These are phyloP conservation scores for Erinaceus europaeus DNA, from an alignment of 2,113 vertebrate species.

Conservation along the genomic window DNA sequence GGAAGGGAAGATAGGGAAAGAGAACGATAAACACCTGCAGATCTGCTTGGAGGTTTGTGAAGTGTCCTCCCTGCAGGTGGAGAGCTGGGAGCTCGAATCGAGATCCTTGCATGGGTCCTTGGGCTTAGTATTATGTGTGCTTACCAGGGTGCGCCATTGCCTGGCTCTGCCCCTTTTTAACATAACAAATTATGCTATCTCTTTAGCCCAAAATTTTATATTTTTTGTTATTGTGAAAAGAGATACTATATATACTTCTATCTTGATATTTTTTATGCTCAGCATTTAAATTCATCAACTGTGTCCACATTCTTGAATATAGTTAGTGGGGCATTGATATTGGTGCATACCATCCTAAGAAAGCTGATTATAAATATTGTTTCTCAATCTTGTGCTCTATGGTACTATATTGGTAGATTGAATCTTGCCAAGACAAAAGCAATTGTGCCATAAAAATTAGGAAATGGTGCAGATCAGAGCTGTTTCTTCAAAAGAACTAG, in stretches of 20 bases:
- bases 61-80: no score
- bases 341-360: neutral
- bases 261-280: conserved; percentile 8
- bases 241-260: neutral
- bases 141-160: no score
- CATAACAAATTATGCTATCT: no score
- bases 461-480: neutral
- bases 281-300: neutral
- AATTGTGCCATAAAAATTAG: neutral
- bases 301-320: neutral
- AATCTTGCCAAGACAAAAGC: neutral
- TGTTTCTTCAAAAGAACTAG: neutral
- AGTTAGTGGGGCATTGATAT: neutral
- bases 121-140: no score
- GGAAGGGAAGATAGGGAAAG: no score
- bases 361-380: neutral
- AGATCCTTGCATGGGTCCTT: no score
- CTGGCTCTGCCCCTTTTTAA: no score
- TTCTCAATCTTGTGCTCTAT: neutral
- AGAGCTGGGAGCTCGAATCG: no score
- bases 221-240: neutral
- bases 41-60: no score
- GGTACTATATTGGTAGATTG: conserved; percentile 6
- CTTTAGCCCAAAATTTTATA: no score
- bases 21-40: no score